Evolutionary conservation across 2,797 vertebrate genomes (phyloP), one percentile per base, ranked within the genome.

Genomic region (Premnoplex brunnescens): DNA sequence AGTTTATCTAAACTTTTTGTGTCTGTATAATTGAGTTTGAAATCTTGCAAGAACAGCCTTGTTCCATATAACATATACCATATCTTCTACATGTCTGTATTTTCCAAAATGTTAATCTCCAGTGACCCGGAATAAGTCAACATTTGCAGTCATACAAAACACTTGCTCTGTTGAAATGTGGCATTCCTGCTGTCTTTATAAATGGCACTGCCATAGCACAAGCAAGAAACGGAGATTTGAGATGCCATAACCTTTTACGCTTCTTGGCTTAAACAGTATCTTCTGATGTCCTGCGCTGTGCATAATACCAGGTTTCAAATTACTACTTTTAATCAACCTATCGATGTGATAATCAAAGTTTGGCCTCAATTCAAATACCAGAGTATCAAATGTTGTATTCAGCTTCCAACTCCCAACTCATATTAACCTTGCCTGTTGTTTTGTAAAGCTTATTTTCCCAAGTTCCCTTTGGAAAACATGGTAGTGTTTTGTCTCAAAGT

Each of bases 21-120:
- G 59, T 80, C 84, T 93, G 67, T 73, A 89, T 95, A 96, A 95
- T 75, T 79, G 79, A 93, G 67, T 88, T 94, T 88, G 83, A 93
- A 96, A 96, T 92, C 88, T 91, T 88, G 62, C 83, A 94, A 88
- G 89, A 93, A 41, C 69, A 84, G 74, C 10, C 80, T 92, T 92
- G 86, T 89, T 95, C 66, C 68, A 21, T 67, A 41, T 72, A 93
- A 67, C 44, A 75, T 34, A 85, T 23, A 48, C 11, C 30, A 1
- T 74, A 85, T 79, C 85, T 91, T 88, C 59, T 73, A 37, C 49
- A 51, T 32, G 51, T n/a, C 73, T 95, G 36, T 34, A 80, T 46
- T 93, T 96, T 95, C 60, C 60, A 76, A 92, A 96, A 92, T 91
- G 79, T 89, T 94, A 85, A 68, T 96, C 62, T 93, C 48, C 44